Evolutionary conservation across 1,140 invertebrate species (phyloP), one percentile per base, ranked within the genome.

Genomic region (Drosophila micromelanica): DNA sequence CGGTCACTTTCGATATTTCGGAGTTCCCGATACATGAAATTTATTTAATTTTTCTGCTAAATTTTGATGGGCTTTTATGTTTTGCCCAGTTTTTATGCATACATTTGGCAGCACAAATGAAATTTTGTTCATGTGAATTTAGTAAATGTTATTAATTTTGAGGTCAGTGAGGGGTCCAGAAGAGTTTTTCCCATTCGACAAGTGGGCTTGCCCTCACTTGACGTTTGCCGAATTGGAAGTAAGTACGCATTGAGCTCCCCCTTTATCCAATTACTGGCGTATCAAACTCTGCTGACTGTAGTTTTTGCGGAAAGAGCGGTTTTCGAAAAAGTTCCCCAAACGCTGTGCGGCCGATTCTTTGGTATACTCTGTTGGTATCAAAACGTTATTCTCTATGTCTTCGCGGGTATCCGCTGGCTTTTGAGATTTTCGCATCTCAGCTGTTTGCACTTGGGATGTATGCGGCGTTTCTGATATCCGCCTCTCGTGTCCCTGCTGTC

Each of bases 271-370:
- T 27, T 49, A 68, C n/a, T 48, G 27, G 2, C 60, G 51, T 0
- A 30, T 12, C 2, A 30, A 12, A 1, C 60, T 52, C 17, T 38
- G 61, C 13, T 40, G 13, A 9, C 20, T 17, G 11, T 64, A 59
- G 12, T 13, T 11, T 30, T 48, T 8, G 3, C 57, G 69, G 7
- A 6, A 12, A n/a, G n/a, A 11, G 0, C 17, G 46, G 15, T 30
- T 52, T 9, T 51, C 42, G 0, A 37, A 11, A 0, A 20, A 5
- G 1, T 8, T 38, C n/a, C 54, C 52, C 13, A 81, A 7, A 11
- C 79, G 78, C 27, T 78, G 73, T 11, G 74, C 60, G 1, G 78
- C 78, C 8, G 78, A 81, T 45, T 73, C 11, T 17, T 70, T 77
- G 43, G 9, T 63, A 8, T 80, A 80, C 6, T 23, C 9, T 3